phyloP scores from a whole-genome alignment of 2,888 invertebrate species.

The Agrotis clavis region DNA sequence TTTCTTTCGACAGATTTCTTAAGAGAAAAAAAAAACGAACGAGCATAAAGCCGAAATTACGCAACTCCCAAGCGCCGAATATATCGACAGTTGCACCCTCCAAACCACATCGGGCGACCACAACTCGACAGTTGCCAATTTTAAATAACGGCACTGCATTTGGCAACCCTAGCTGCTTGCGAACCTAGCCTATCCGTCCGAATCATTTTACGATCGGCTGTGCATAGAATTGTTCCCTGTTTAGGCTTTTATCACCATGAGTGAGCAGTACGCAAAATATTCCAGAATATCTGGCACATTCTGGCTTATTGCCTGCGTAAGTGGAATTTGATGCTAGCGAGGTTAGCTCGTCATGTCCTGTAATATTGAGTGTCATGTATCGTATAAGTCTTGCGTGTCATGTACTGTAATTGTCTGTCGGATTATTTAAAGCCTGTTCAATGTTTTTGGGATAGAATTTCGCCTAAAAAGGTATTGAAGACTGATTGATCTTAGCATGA shows the following conservation, averaged over 20 bases:
- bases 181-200: conserved; percentile 44
- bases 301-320: conserved; percentile 30
- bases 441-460: conserved; percentile 7
- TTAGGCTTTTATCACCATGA: conserved; percentile 53
- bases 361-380: conserved; percentile 26
- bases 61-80: conserved; percentile 32
- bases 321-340: conserved; percentile 23
- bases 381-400: conserved; percentile 28
- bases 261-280: conserved; percentile 36
- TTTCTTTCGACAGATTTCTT: neutral
- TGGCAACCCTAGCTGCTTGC: conserved; percentile 54
- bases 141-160: conserved; percentile 62
- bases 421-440: conserved; percentile 1
- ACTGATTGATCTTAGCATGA: conserved; percentile 34
- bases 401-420: conserved; percentile 31
- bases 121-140: conserved; percentile 62
- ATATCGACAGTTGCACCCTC: conserved; percentile 47
- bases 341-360: conserved; percentile 30
- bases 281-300: conserved; percentile 16
- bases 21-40: conserved; percentile 7
- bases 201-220: conserved; percentile 54
- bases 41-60: conserved; percentile 20
- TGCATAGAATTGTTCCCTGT: conserved; percentile 54
- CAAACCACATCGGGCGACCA: conserved; percentile 52
- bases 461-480: conserved; percentile 23